Conservation (phyloP, 2,797 vertebrate genomes). For the Arctocebus calabarensis region DNA sequence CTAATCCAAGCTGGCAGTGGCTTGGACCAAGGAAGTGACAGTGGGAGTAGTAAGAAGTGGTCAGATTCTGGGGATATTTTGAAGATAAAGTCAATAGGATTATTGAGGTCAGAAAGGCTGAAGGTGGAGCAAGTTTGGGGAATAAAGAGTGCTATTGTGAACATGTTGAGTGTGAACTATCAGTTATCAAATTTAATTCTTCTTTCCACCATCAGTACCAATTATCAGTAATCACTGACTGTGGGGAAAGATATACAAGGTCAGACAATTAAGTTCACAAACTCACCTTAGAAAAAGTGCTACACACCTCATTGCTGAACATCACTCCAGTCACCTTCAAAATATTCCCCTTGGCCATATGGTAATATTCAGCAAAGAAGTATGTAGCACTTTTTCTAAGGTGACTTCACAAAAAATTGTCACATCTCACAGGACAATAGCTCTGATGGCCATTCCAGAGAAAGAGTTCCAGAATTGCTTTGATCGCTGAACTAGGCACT, state of each 20-base stretch:
- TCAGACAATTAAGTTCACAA: too few relatives aligned
- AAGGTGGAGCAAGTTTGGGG: background rate
- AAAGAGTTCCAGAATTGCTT: too few relatives aligned
- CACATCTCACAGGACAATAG: too few relatives aligned
- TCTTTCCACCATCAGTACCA: background rate
- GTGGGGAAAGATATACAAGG: background rate
- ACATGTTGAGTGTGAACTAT: background rate
- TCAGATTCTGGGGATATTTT: slow-evolving; percentile 6
- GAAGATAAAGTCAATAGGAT: slow-evolving; percentile 25
- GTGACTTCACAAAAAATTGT: too few relatives aligned
- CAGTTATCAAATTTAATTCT: slow-evolving; percentile 15
- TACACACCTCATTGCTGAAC: too few relatives aligned
- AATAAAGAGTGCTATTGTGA: background rate
- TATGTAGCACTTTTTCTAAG: too few relatives aligned
- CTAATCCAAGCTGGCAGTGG: background rate
- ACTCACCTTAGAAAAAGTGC: too few relatives aligned
- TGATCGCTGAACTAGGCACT: too few relatives aligned
- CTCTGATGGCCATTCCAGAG: too few relatives aligned
- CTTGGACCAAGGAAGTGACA: background rate
- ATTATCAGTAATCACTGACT: background rate
- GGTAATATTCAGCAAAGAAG: too few relatives aligned
- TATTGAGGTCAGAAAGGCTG: slow-evolving; percentile 8
- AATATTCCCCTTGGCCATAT: too few relatives aligned
- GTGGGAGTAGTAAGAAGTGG: background rate
- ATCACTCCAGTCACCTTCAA: too few relatives aligned